Base-by-base conservation (phyloP, 2,113 vertebrate species). In the Verasper variegatus region DNA sequence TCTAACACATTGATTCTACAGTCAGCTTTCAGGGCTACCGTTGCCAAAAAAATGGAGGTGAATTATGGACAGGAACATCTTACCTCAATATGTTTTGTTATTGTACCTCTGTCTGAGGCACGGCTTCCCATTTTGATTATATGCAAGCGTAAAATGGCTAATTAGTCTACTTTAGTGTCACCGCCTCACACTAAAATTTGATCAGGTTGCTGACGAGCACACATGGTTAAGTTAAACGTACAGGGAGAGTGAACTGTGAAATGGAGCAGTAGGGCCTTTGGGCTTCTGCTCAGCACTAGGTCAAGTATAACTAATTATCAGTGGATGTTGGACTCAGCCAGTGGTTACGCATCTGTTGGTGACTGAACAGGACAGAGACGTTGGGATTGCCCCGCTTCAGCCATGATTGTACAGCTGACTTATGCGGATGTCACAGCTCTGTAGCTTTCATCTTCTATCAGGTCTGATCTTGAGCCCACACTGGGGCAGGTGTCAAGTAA, bases 1-100 rank as follows among this genome's bases (percentile, higher is more conserved):
- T 69, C 42, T 40, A 27, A 65, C 35, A 64, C 37, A 31, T 49
- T 59, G 61, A 65, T 71, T 81, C 66, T 45, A 45, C 3, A 24
- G 13, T 52, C 9, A 58, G 23, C 4, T 54, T 45, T 71, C 11
- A 62, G 11, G 20, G 26, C 27, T 61, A n/a, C 66, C 31, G 49
- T 20, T n/a, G 10, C 11, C 24, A 69, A 61, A 3, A 26, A 23
- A 12, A 1, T 17, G 18, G 54, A 71, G 17, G 4, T 59, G 18
- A 49, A 13, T 17, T 15, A 59, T 49, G 12, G 24, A 71, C 14
- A 15, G 45, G 24, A 59, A 27, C 59, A 62, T 55, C 31, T 14
- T 24, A 27, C 18, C 13, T 21, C 14, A 12, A 4, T 37, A 51
- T 40, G 14, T 42, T 57, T 45, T 60, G 6, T 26, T 73, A n/a